Evolutionary conservation across 2,888 invertebrate species (phyloP), one percentile per base, ranked within the genome.

Genomic region (Latrodectus hesperus): DNA sequence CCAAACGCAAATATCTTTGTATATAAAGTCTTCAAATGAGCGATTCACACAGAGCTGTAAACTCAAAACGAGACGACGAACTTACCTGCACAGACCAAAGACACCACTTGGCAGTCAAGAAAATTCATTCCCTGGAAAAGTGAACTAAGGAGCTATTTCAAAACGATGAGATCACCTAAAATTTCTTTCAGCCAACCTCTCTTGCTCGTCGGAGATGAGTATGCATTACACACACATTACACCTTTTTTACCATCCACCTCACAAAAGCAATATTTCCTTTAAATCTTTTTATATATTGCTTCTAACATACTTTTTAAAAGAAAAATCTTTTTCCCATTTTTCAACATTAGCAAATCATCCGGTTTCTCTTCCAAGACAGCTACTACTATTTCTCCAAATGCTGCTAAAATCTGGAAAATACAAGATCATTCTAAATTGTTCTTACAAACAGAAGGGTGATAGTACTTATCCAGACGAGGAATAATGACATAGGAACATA

Each of bases 121-220:
- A 84, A 77, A 84, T 72, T 84, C 70, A 65, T 70, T 73, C 52
- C 71, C 75, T 67, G 76, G 55, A 60, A 84, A 84, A 84, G 84
- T 67, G 67, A 73, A 78, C 14, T 51, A 73, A 73, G 73, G 77
- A 78, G 72, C 78, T 84, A 71, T 84, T 72, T 84, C 17, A 84
- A 78, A 72, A 78, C 78, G 26, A 60, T 73, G 84, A 84, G 84
- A 84, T 84, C 84, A 71, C 84, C 84, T 84, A 84, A 84, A 84
- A 84, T 84, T 84, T 84, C 78, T 84, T 78, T 74, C 22, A 22
- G 75, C 75, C 60, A 76, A 70, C 38, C 52, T 71, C 83, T 84
- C 84, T 53, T 51, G 38, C 17, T 17, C 22, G 52, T 49, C 53
- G 64, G 78, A 78, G 78, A 77, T 12, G 5, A 16, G 49, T 52